Conservation (phyloP, 2,113 vertebrate genomes). For the Chlorodrepanis virens region DNA sequence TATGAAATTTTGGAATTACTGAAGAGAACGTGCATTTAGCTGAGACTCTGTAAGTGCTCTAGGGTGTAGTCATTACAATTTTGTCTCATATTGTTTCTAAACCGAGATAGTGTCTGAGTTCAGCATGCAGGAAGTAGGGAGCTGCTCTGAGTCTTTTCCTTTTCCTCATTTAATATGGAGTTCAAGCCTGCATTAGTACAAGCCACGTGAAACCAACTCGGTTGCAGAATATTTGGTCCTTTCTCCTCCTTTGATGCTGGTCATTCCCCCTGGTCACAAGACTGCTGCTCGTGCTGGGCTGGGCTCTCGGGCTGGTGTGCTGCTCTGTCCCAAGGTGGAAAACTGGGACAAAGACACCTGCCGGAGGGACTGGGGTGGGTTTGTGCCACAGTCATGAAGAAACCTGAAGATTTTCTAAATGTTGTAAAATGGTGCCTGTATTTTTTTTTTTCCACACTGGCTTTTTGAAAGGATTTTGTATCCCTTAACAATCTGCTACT, state of each 20-base stretch:
- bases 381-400: neutral
- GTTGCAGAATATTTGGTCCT: neutral
- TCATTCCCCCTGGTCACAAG: accelerated
- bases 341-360: neutral
- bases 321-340: neutral
- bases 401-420: neutral
- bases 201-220: accelerated
- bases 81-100: neutral
- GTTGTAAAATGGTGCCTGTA: neutral
- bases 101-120: neutral
- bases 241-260: neutral
- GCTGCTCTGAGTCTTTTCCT: neutral
- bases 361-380: neutral
- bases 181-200: neutral
- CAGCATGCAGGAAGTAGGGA: neutral
- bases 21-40: neutral
- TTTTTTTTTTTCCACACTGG: neutral
- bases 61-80: neutral
- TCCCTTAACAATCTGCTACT: neutral
- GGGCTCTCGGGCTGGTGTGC: neutral
- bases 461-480: neutral
- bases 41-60: neutral
- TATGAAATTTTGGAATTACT: neutral
- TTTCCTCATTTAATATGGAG: neutral
- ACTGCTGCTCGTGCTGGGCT: neutral